phyloP scores from a whole-genome alignment of 1,140 invertebrate species.

The Drosophila subpulchrella region DNA sequence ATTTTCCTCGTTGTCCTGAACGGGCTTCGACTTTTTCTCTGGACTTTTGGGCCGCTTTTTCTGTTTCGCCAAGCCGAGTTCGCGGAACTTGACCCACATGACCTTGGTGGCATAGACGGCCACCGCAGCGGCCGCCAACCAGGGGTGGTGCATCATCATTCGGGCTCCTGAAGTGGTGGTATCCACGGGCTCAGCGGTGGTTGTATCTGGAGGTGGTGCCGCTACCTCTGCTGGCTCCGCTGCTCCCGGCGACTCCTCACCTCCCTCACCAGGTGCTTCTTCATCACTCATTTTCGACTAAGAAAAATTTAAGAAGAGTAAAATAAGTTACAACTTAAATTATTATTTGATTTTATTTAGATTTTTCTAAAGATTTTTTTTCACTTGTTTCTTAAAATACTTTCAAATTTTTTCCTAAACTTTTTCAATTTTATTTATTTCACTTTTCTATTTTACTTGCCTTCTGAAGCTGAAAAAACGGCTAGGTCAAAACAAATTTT shows the following conservation, averaged over 20 bases:
- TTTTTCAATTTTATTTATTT: not conserved
- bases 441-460: conserved; percentile 1
- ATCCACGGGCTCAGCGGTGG: not conserved
- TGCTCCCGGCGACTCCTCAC: not conserved
- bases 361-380: no score
- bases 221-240: not conserved
- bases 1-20: not conserved
- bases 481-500: not conserved
- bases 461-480: not conserved
- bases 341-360: no score
- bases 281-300: conserved; percentile 6
- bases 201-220: not conserved
- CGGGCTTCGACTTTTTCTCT: not conserved
- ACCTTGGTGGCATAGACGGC: conserved; percentile 31
- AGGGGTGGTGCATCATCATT: conserved; percentile 17
- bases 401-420: not conserved
- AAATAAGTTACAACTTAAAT: no score
- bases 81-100: conserved; percentile 41
- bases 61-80: conserved; percentile 5
- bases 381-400: no score
- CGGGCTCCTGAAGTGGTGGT: conserved; percentile 31
- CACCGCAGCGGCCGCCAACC: conserved; percentile 33
- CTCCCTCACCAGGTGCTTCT: not conserved
- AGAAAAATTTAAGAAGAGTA: not conserved
- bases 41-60: not conserved